Conservation (phyloP, 2,888 invertebrate genomes). For the Ophioninae sp. region DNA sequence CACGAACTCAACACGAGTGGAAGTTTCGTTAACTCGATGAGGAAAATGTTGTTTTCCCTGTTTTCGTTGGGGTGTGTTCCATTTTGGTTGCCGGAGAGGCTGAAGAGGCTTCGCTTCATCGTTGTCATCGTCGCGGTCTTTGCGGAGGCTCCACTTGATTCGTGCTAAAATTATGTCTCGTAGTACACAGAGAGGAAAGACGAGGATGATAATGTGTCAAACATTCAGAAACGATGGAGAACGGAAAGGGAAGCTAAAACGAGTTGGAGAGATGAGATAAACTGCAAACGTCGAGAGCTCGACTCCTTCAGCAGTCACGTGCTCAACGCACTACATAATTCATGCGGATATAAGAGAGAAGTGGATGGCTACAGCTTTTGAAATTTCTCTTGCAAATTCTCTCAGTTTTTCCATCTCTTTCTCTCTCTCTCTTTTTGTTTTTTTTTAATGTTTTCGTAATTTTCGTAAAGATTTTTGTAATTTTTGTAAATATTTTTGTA, state of each 20-base stretch:
- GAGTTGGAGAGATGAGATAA: conserved; percentile 46
- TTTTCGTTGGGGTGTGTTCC: background rate
- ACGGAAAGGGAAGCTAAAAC: background rate
- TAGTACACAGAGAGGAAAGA: conserved; percentile 25
- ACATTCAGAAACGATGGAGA: background rate
- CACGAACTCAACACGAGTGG: background rate
- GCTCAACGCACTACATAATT: conserved; percentile 59
- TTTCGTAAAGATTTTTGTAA: too few species aligned
- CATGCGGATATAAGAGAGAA: conserved; percentile 47
- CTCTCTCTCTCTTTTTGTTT: background rate
- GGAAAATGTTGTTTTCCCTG: background rate
- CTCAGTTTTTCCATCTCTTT: too few species aligned
- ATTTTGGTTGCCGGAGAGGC: background rate
- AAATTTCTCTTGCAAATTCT: conserved; percentile 27
- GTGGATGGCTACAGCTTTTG: conserved; percentile 17
- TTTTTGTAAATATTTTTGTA: too few species aligned
- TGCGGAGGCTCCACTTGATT: conserved; percentile 29
- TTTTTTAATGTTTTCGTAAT: too few species aligned
- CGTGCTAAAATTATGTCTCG: conserved; percentile 57
- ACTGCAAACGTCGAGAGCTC: conserved; percentile 45
- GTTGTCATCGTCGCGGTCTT: background rate
- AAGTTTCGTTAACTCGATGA: background rate
- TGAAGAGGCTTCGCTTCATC: background rate
- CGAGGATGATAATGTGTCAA: background rate
- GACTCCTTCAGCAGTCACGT: conserved; percentile 55